Percentiles rank a stretch among this genome's conserved stretches.
Conservation (phyloP, 2,888 invertebrate genomes). For the Oligia latruncula region DNA sequence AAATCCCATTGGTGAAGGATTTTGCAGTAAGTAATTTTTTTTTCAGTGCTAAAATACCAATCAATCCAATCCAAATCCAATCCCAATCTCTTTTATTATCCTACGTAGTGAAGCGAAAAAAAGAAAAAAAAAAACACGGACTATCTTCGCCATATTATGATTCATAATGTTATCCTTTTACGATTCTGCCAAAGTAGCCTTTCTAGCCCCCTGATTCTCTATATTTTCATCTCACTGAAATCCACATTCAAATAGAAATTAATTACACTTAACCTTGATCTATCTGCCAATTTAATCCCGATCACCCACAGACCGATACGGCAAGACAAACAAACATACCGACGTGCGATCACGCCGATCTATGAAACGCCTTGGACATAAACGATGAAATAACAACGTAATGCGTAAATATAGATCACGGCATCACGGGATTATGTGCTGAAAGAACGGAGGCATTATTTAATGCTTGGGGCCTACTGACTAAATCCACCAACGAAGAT, state of each 20-base stretch:
- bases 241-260: conserved; percentile 39
- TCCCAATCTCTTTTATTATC: too few species aligned
- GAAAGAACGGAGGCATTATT: conserved; percentile 9
- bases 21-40: too few species aligned
- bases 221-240: conserved; percentile 32
- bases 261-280: conserved; percentile 63
- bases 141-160: too few species aligned
- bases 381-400: conserved; percentile 57
- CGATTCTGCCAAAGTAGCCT: too few species aligned
- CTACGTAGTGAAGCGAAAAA: too few species aligned
- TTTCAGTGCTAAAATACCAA: too few species aligned
- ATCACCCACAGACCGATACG: conserved; percentile 55
- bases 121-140: too few species aligned
- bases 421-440: conserved; percentile 11
- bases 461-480: not conserved
- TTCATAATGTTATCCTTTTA: too few species aligned
- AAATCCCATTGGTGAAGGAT: too few species aligned
- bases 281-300: conserved; percentile 57
- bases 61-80: too few species aligned
- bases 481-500: not conserved
- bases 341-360: conserved; percentile 48
- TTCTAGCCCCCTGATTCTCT: not conserved
- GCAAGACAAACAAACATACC: conserved; percentile 63
- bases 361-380: conserved; percentile 60
- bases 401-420: conserved; percentile 46